Evolutionary conservation across 1,140 invertebrate genomes (phyloP).

Genomic region (Fopius arisanus): DNA sequence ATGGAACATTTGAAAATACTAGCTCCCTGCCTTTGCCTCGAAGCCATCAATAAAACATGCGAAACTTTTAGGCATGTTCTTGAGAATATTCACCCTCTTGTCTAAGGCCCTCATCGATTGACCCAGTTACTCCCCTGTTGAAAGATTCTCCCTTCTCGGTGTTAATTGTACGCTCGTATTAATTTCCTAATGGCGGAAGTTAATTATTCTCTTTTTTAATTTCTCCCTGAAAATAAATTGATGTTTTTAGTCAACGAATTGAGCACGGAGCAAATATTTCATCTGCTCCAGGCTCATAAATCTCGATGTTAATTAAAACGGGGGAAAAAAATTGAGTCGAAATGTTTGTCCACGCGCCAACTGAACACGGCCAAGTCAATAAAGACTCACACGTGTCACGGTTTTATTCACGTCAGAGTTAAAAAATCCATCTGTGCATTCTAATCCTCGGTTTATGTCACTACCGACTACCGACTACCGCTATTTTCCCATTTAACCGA

Average conservation of each 20-base stretch:
- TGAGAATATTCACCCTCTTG: too few relatives aligned
- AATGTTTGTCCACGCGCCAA: not conserved
- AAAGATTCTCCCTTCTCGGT: not conserved
- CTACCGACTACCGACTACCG: too few relatives aligned
- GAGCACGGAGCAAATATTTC: not conserved
- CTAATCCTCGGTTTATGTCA: not conserved
- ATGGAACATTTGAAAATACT: too few relatives aligned
- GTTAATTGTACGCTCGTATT: constrained; percentile 4
- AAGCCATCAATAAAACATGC: too few relatives aligned
- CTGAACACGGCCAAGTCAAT: not conserved
- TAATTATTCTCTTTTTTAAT: not conserved
- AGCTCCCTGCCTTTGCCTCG: too few relatives aligned
- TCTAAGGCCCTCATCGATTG: not conserved
- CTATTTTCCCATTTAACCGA: not conserved
- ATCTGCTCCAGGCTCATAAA: not conserved
- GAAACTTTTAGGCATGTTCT: too few relatives aligned
- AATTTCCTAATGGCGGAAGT: not conserved
- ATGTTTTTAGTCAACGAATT: not conserved
- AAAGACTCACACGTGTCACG: not conserved
- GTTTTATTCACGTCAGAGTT: not conserved
- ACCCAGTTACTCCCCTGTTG: not conserved
- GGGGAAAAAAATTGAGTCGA: not conserved
- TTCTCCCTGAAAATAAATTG: not conserved
- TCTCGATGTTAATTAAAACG: not conserved
- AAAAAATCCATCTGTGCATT: not conserved